Base-by-base conservation (phyloP, 2,797 vertebrate species). In the Propithecus perrieri region DNA sequence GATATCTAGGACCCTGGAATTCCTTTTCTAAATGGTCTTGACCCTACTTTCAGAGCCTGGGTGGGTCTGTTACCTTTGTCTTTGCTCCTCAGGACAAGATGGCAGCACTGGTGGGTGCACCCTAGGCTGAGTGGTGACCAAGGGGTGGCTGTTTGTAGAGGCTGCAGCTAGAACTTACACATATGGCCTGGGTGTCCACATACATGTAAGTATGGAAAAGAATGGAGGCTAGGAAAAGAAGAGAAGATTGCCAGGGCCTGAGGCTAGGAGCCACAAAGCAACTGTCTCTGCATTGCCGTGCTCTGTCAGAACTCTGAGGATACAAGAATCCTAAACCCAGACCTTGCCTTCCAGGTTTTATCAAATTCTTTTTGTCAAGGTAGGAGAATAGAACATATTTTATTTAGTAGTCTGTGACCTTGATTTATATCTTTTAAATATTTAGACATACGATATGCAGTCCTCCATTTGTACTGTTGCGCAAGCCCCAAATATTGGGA, bases 351-450 rank as follows among this genome's bases (percentile, higher is more conserved):
- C 48, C 61, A 38, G 33, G 13, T 57, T 65, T 89, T 83, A 59
- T 18, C 14, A 57, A 78, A n/a, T 83, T 91, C 17, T 96, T 0
- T 83, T 93, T 74, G 72, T 80, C 30, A 15, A 6, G 1, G n/a
- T 84, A 59, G 38, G 65, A 83, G 22, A 67, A 26, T 26, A 94
- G 41, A 55, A 65, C 9, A 7, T 50, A 41, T 93, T 93, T 84
- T 84, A 59, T 53, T 88, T 74, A 96, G 76, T 2, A 57, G 14
- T 61, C 53, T 93, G 46, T 85, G 93, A 85, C 46, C 80, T 79
- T 63, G 10, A 63, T 67, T 59, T 94, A n/a, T 87, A 8, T 28
- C 13, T 57, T 89, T 90, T 55, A 95, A 85, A 78, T 80, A 90
- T 85, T 96, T 81, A 87, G 75, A 86, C 3, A 26, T 76, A 67